A percentile compares a stretch with the other conserved stretches of the same genome.
Conservation (phyloP, 2,797 vertebrate species). For the Hydrocynus forskahlii region DNA sequence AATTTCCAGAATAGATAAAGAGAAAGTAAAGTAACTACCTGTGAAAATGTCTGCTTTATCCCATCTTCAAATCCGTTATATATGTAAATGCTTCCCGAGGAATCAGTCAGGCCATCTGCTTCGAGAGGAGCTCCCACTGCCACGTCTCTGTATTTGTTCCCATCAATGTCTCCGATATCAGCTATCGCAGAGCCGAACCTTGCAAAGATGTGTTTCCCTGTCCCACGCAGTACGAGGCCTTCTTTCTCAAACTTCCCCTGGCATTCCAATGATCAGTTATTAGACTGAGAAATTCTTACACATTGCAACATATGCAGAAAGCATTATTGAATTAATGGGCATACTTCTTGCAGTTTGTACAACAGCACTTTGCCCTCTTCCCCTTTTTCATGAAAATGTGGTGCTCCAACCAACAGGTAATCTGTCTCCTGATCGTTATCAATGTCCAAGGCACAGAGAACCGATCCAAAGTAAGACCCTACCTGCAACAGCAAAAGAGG, state of each 20-base stretch:
- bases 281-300: background rate
- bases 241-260: conserved; percentile 51
- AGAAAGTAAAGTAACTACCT: conserved; percentile 63
- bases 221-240: conserved; percentile 48
- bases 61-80: conserved; percentile 67
- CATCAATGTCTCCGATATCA: conserved; percentile 73
- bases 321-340: background rate
- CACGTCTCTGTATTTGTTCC: conserved; percentile 72
- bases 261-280: background rate
- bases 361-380: conserved; percentile 81
- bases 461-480: conserved; percentile 83
- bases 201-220: conserved; percentile 60
- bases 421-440: conserved; percentile 69
- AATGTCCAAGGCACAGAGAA: conserved; percentile 76
- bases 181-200: conserved; percentile 79
- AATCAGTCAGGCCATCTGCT: conserved; percentile 32
- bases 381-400: conserved; percentile 70
- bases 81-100: conserved; percentile 76
- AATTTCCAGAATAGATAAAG: background rate
- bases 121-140: conserved; percentile 79
- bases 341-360: conserved; percentile 72
- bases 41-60: conserved; percentile 65
- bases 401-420: conserved; percentile 78
- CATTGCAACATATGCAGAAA: background rate
- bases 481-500: conserved; percentile 67